These are phyloP conservation scores for Parauchenoglanis punctatus DNA, from an alignment of 2,797 vertebrate genomes.

Conservation along the genomic window DNA sequence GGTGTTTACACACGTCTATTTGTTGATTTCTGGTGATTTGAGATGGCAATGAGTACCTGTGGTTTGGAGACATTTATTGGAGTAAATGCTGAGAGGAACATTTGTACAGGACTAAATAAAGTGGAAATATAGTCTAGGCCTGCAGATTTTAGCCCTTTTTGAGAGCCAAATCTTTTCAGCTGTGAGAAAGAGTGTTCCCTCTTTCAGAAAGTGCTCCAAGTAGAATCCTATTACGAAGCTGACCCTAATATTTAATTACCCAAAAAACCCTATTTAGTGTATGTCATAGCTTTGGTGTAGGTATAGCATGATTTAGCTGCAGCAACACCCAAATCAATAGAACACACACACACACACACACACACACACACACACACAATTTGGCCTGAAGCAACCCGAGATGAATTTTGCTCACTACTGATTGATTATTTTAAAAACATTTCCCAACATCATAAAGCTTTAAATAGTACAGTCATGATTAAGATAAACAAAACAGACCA, in stretches of 20 bases:
- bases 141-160: not conserved
- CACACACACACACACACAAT: conserved; percentile 3
- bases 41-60: not conserved
- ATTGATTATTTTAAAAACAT: not conserved
- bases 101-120: not conserved
- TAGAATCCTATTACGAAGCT: too few species aligned
- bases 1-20: not conserved
- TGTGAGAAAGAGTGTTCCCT: not conserved
- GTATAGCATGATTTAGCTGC: not conserved
- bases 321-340: not conserved
- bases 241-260: not conserved
- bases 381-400: not conserved
- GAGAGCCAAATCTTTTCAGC: not conserved
- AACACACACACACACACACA: conserved; percentile 5
- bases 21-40: conserved; percentile 4
- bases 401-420: not conserved
- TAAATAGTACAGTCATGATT: not conserved
- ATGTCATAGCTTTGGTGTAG: not conserved
- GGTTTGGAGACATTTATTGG: not conserved
- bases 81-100: not conserved
- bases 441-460: not conserved
- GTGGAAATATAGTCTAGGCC: not conserved
- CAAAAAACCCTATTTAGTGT: not conserved
- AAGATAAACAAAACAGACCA: conserved; percentile 38
- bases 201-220: not conserved